phyloP scores from a whole-genome alignment of 64 coral and sea anemone genomes.

The Pocillopora damicornis region DNA sequence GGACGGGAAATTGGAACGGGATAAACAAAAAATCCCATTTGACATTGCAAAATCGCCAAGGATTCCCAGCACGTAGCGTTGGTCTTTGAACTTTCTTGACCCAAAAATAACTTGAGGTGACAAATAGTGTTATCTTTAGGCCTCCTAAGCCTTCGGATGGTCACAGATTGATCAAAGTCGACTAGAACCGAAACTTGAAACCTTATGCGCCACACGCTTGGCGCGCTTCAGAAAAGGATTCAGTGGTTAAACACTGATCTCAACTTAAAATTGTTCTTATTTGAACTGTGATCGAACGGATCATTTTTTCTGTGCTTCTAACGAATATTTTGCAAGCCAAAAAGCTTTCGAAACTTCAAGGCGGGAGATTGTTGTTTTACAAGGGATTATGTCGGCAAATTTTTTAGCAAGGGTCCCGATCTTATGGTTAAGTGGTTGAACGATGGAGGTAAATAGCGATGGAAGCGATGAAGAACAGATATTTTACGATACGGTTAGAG shows the following conservation, averaged over 20 bases:
- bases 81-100: neutral
- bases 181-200: conserved; percentile 5
- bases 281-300: neutral
- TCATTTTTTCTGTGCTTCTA: neutral
- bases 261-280: too few species aligned
- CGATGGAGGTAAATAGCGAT: conserved; percentile 48
- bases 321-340: neutral
- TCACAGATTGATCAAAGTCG: neutral
- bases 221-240: too few species aligned
- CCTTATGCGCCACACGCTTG: neutral
- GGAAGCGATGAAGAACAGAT: conserved; percentile 73
- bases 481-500: conserved; percentile 89
- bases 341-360: neutral
- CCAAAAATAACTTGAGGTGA: neutral
- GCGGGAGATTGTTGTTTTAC: neutral
- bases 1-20: neutral
- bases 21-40: neutral
- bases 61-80: neutral
- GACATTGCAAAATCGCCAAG: conserved; percentile 4
- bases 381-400: neutral
- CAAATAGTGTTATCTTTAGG: neutral
- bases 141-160: neutral
- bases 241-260: too few species aligned
- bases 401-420: conserved; percentile 1
- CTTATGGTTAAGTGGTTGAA: conserved; percentile 38